Evolutionary conservation across 2,888 invertebrate genomes (phyloP).

Genomic region (Melipona beecheii): DNA sequence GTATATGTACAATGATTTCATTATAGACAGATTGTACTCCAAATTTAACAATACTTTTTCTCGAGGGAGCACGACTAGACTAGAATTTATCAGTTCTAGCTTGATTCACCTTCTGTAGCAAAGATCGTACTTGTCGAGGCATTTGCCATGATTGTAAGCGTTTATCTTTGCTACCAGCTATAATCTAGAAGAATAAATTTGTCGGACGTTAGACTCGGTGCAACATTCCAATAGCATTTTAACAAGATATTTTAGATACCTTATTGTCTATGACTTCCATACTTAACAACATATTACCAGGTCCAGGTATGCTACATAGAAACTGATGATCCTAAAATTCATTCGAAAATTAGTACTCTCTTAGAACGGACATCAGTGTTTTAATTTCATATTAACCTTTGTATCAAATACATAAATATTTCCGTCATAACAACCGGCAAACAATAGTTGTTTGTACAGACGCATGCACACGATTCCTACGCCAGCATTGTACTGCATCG

Average conservation of each 20-base stretch:
- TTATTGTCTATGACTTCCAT: constrained; percentile 88
- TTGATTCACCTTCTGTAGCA: constrained; percentile 66
- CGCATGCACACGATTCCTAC: constrained; percentile 91
- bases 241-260: constrained; percentile 81
- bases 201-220: constrained; percentile 9
- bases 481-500: constrained; percentile 87
- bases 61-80: constrained; percentile 54
- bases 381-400: constrained; percentile 70
- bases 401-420: constrained; percentile 90
- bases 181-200: constrained; percentile 85
- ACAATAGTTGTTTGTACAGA: constrained; percentile 87
- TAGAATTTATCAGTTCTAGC: constrained; percentile 39
- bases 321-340: constrained; percentile 82
- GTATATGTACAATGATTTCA: constrained; percentile 56
- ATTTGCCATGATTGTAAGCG: constrained; percentile 88
- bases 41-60: constrained; percentile 21
- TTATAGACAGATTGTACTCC: constrained; percentile 17
- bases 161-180: constrained; percentile 89
- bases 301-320: constrained; percentile 88
- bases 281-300: constrained; percentile 90
- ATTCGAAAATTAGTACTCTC: not conserved
- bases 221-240: constrained; percentile 6
- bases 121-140: constrained; percentile 83
- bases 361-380: not conserved
- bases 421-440: constrained; percentile 92